phyloP scores from a whole-genome alignment of 2,113 vertebrate species.

The Urocynchramus pylzowi region DNA sequence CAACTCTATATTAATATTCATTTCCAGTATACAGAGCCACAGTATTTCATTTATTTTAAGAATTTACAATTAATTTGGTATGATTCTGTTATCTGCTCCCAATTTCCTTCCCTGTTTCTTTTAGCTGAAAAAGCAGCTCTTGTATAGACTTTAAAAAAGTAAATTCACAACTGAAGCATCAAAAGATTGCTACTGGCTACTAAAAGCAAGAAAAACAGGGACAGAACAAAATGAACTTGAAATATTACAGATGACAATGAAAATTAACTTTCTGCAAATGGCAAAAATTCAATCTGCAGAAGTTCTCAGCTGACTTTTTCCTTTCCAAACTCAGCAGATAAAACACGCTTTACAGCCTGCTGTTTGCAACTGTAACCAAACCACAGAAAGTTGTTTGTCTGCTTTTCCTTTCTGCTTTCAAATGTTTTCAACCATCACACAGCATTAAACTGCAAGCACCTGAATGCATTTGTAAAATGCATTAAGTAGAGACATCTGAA shows the following conservation, averaged over 20 bases:
- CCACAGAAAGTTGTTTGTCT: neutral
- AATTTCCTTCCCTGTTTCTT: slow-evolving; percentile 66
- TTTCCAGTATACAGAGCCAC: slow-evolving; percentile 53
- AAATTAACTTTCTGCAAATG: slow-evolving; percentile 53
- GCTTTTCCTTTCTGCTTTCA: neutral
- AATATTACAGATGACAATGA: slow-evolving; percentile 51
- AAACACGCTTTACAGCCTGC: neutral
- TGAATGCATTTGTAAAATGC: neutral
- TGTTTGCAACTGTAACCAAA: neutral
- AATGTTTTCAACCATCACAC: neutral
- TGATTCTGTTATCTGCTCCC: slow-evolving; percentile 64
- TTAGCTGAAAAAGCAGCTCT: slow-evolving; percentile 59
- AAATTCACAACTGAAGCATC: slow-evolving; percentile 60
- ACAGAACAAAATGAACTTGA: slow-evolving; percentile 52
- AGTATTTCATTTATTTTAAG: slow-evolving; percentile 72
- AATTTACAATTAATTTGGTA: slow-evolving; percentile 70
- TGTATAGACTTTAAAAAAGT: slow-evolving; percentile 30
- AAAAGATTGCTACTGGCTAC: slow-evolving; percentile 65
- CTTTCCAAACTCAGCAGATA: neutral
- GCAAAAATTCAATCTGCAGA: slow-evolving; percentile 30
- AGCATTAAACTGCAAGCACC: neutral
- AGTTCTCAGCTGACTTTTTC: slow-evolving; percentile 19
- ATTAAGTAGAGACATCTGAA: neutral
- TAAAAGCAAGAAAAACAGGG: slow-evolving; percentile 37
- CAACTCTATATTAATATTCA: slow-evolving; percentile 64